Conservation (phyloP, 2,113 vertebrate genomes). For the Butorides virescens region DNA sequence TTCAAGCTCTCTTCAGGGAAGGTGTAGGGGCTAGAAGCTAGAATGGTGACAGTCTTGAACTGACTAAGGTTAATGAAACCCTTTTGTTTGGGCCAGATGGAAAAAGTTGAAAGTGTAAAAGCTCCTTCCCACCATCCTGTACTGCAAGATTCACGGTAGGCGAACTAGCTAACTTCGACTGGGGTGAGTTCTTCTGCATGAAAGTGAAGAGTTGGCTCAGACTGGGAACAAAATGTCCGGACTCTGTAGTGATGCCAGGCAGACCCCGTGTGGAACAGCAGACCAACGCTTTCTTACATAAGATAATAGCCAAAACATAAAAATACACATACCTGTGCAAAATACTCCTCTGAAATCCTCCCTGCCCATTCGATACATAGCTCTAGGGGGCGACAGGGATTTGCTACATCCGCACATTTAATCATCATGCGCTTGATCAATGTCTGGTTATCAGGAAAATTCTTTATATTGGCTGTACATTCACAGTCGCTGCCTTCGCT, state of each 20-base stretch:
- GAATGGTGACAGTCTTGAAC: neutral
- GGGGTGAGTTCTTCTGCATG: neutral
- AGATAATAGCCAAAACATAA: neutral
- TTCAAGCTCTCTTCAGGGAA: neutral
- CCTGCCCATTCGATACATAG: slow-evolving; percentile 96
- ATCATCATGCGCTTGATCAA: slow-evolving; percentile 98
- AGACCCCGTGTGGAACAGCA: neutral
- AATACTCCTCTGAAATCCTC: slow-evolving; percentile 96
- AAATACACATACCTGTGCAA: slow-evolving; percentile 83
- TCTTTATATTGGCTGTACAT: slow-evolving; percentile 78
- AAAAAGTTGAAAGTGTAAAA: neutral
- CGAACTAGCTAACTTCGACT: neutral
- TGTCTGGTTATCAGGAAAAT: slow-evolving; percentile 91
- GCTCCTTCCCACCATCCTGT: neutral
- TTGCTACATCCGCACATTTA: slow-evolving; percentile 95
- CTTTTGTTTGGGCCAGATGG: neutral
- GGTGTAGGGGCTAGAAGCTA: neutral
- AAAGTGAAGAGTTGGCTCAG: neutral
- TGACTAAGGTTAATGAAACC: neutral
- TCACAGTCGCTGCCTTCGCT: slow-evolving; percentile 82
- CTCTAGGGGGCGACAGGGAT: slow-evolving; percentile 91
- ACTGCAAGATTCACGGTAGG: neutral
- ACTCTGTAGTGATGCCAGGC: neutral
- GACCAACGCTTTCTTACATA: neutral
- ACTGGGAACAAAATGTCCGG: rapidly evolving